Evolutionary conservation across 2,888 invertebrate species (phyloP), one percentile per base, ranked within the genome.

Genomic region (Orthosia gothica): DNA sequence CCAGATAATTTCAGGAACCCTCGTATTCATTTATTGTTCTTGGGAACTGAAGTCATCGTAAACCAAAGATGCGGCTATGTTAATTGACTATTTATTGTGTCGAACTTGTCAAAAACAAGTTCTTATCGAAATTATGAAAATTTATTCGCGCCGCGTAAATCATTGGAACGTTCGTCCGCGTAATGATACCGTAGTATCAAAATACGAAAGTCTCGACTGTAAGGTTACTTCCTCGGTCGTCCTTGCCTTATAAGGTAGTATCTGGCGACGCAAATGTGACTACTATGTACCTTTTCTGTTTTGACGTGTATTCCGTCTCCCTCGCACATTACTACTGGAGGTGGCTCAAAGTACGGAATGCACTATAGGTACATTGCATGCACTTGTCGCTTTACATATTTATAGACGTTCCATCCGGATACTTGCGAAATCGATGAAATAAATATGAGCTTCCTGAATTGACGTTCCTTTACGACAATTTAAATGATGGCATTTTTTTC

Each of bases 221-320:
- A 90, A 93, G 93, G 92, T 86, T 90, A 87, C 82, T 88, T 81
- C 88, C 86, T 89, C 88, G 82, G 84, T 70, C 93, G 94, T 90
- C 94, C 94, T 94, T 94, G 93, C 94, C 94, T 81, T 94, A 93
- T 93, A 93, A 90, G 94, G 94, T 74, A 83, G 86, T 85, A 84
- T 89, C 91, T 89, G 90, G 87, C 90, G 88, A 88, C 90, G 89
- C 87, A 83, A 86, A 88, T 88, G 73, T 77, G 73, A 76, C 74
- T 75, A 77, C 84, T 80, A 68, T 79, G 85, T 84, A 84, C 79
- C 79, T 78, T 81, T 85, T 78, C 76, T 83, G 81, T 86, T 81
- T 85, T 85, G 74, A 74, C 83, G 65, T 82, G 74, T 83, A 61
- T 76, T 83, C 63, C 62, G 79, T 85, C 85, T 81, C 85, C 71